Evolutionary conservation across 2,888 invertebrate species (phyloP).

Genomic region (Chloroclysta siterata): DNA sequence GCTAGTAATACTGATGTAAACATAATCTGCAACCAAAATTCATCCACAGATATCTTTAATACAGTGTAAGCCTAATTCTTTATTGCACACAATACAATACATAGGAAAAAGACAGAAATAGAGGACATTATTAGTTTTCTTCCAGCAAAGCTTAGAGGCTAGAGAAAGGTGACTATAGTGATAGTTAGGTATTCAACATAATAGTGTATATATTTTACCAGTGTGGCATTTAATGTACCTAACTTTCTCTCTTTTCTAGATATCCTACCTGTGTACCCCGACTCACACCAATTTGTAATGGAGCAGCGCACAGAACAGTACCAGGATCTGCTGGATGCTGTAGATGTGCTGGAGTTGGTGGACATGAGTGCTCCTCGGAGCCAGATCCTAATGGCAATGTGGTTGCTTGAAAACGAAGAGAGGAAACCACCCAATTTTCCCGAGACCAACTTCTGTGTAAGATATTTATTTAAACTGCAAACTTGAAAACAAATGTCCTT

Average conservation of each 20-base stretch:
- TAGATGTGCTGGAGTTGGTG: conserved; percentile 87
- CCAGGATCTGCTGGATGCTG: conserved; percentile 89
- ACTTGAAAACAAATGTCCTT: too few species aligned
- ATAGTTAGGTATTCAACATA: too few species aligned
- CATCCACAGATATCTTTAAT: too few species aligned
- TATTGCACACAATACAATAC: too few species aligned
- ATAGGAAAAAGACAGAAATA: too few species aligned
- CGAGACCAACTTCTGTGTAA: conserved; percentile 68
- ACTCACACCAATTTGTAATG: conserved; percentile 90
- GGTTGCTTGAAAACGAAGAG: conserved; percentile 90
- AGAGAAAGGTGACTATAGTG: too few species aligned
- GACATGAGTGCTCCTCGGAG: conserved; percentile 87
- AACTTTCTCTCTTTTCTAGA: conserved; percentile 69
- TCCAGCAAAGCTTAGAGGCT: too few species aligned
- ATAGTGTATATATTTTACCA: too few species aligned
- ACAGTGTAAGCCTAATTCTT: too few species aligned
- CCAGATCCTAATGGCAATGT: conserved; percentile 91
- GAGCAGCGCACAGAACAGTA: conserved; percentile 90
- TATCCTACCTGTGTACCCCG: conserved; percentile 90
- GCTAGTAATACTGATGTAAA: too few species aligned
- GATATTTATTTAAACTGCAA: conserved; percentile 29
- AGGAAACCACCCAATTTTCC: conserved; percentile 64
- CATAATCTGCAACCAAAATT: too few species aligned
- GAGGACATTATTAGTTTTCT: too few species aligned
- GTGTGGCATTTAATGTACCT: background rate